Percentiles rank a stretch among this genome's conserved stretches.
phyloP scores from a whole-genome alignment of 2,888 invertebrate species.

The Tachystola acroxantha region DNA sequence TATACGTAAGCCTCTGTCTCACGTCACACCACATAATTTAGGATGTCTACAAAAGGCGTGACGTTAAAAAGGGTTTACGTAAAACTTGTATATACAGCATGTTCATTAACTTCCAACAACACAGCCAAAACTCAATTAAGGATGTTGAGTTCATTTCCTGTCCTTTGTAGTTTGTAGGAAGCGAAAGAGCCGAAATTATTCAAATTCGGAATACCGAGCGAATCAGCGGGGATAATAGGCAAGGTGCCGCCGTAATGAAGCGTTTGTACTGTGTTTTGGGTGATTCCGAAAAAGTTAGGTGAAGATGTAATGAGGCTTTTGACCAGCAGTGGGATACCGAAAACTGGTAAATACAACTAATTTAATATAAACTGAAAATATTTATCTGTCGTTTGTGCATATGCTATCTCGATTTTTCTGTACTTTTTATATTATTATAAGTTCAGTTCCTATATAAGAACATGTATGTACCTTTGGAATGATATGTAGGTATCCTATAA shows the following conservation, averaged over 20 bases:
- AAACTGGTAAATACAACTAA: too few relatives aligned
- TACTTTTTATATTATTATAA: too few relatives aligned
- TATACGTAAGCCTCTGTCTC: background rate
- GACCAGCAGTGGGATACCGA: too few relatives aligned
- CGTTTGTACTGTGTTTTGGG: constrained; percentile 9
- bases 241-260: constrained; percentile 4
- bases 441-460: too few relatives aligned
- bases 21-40: background rate
- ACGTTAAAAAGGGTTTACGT: constrained; percentile 5
- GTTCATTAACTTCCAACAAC: constrained; percentile 12
- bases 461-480: too few relatives aligned
- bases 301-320: too few relatives aligned
- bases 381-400: too few relatives aligned
- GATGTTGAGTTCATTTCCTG: constrained; percentile 18
- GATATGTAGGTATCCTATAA: too few relatives aligned
- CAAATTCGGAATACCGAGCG: constrained; percentile 16
- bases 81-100: constrained; percentile 7
- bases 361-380: too few relatives aligned
- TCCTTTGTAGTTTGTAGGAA: constrained; percentile 14
- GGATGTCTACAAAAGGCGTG: background rate
- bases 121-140: constrained; percentile 16
- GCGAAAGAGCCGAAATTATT: constrained; percentile 18
- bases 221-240: constrained; percentile 9
- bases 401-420: too few relatives aligned
- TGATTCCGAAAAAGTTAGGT: background rate